Base-by-base conservation (phyloP, 35 echinoderm and acorn worm species). In the Ophioderma brevispina region DNA sequence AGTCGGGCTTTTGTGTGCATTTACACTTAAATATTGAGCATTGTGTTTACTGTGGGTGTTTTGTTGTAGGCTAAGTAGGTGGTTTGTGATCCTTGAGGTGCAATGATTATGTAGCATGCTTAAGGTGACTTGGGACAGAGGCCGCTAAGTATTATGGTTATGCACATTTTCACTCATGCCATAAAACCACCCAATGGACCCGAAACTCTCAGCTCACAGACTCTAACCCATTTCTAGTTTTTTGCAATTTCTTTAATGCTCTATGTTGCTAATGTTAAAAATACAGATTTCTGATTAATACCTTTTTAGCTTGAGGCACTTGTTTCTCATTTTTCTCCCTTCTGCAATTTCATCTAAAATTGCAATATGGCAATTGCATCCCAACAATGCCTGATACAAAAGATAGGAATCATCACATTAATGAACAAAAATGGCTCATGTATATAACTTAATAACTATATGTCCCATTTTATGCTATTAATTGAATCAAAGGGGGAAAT, bases 301-400 rank as follows among this genome's bases (percentile, higher is more conserved):
- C 83, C 35, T 63, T 52, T 35, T 85, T 55, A 18, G 55, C 55
- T 18, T 52, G 35, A 6, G 83, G 52, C 43, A 85, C 32, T 0
- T 64, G 83, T 18, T 85, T 85, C 55, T 39, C 63, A 52, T 39
- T 31, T 37, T 64, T 63, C 52, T 85, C 46, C 43, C 63, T 31
- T 36, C 36, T 1, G 83, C 32, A 33, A 85, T 85, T 59, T 85
- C 83, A 85, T 64, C 83, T 36, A 85, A 37, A 11, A 85, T 85
- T 25, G 83, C 83, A 64, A 85, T 14, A 59, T 85, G 52, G 13
- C 83, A 33, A 25, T 85, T 33, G 6, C 46, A 32, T 64, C 37
- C 37, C 52, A 85, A 39, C 55, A 85, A 37, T 36, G 83, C 32
- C 83, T 85, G 30, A 34, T 14, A 37, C 18, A 17, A 85, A 49